These are phyloP conservation scores for Hydrotaea diabolus DNA, from an alignment of 2,888 invertebrate genomes.

Conservation along the genomic window DNA sequence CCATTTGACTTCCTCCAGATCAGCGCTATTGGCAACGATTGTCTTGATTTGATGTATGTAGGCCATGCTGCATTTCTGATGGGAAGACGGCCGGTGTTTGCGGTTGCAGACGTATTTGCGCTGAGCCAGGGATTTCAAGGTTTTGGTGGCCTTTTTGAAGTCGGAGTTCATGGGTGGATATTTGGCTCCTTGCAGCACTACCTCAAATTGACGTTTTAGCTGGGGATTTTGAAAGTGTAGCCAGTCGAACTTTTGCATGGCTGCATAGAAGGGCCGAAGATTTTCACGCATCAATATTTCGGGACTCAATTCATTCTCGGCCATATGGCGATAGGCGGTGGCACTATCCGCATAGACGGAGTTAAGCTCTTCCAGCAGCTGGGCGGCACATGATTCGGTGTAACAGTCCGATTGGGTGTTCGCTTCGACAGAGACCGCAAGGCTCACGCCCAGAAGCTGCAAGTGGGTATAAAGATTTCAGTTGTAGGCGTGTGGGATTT, in stretches of 20 bases:
- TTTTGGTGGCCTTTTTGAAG: constrained; percentile 69
- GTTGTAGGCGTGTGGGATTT: neutral
- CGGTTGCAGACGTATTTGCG: constrained; percentile 68
- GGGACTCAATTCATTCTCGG: constrained; percentile 69
- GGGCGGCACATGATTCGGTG: constrained; percentile 66
- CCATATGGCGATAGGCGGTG: constrained; percentile 68
- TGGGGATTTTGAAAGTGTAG: constrained; percentile 64
- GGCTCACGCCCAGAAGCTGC: neutral
- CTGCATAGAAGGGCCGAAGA: constrained; percentile 67
- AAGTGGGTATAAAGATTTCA: neutral
- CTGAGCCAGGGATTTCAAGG: constrained; percentile 68
- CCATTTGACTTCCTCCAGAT: constrained; percentile 70
- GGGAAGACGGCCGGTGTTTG: neutral
- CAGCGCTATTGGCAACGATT: constrained; percentile 70
- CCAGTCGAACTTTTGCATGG: constrained; percentile 69
- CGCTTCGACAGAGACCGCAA: neutral
- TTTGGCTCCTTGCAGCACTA: constrained; percentile 69
- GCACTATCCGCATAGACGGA: constrained; percentile 69
- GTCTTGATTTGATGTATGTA: constrained; percentile 72
- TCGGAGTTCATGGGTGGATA: constrained; percentile 69
- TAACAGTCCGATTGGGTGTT: constrained; percentile 17
- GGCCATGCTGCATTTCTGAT: constrained; percentile 69
- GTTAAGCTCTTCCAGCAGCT: constrained; percentile 66
- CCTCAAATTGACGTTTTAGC: constrained; percentile 69
- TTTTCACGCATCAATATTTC: constrained; percentile 71